phyloP scores from a whole-genome alignment of 1,140 invertebrate species.

The Tenebrio molitor region DNA sequence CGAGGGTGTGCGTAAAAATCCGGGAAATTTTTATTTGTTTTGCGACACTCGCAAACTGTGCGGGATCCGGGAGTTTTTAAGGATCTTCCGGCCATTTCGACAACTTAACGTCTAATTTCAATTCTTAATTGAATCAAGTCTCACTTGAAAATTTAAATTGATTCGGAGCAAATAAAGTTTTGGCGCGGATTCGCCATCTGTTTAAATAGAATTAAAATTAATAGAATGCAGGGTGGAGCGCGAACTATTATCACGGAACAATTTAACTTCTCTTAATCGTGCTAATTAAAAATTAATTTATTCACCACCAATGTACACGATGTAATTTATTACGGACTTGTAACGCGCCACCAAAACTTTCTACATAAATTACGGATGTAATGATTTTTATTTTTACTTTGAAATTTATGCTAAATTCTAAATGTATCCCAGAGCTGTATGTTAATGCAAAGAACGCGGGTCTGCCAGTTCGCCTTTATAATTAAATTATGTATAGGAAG shows the following conservation, averaged over 20 bases:
- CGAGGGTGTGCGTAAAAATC: too few species aligned
- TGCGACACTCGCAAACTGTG: too few species aligned
- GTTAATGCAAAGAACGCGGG: conserved; percentile 38
- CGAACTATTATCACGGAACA: conserved; percentile 33
- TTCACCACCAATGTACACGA: conserved; percentile 37
- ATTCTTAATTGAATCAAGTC: conserved; percentile 18
- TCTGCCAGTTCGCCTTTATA: conserved; percentile 26
- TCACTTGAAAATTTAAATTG: conserved; percentile 32
- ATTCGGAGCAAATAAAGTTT: conserved; percentile 11
- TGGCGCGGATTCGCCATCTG: conserved; percentile 18
- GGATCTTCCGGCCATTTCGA: not conserved
- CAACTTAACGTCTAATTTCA: conserved; percentile 5
- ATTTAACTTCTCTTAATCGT: conserved; percentile 36
- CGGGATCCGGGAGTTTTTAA: not conserved
- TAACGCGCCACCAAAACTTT: conserved; percentile 34
- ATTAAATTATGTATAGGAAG: conserved; percentile 31
- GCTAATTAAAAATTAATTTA: conserved; percentile 41
- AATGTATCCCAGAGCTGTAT: conserved; percentile 31
- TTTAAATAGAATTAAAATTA: conserved; percentile 32
- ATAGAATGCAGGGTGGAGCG: conserved; percentile 25
- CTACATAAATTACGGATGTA: conserved; percentile 32
- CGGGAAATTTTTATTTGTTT: too few species aligned
- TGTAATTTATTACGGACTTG: conserved; percentile 35
- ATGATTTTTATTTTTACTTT: conserved; percentile 37
- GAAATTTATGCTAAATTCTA: conserved; percentile 39